Base-by-base conservation (phyloP, 2,888 invertebrate species). In the Bellardia pandia region DNA sequence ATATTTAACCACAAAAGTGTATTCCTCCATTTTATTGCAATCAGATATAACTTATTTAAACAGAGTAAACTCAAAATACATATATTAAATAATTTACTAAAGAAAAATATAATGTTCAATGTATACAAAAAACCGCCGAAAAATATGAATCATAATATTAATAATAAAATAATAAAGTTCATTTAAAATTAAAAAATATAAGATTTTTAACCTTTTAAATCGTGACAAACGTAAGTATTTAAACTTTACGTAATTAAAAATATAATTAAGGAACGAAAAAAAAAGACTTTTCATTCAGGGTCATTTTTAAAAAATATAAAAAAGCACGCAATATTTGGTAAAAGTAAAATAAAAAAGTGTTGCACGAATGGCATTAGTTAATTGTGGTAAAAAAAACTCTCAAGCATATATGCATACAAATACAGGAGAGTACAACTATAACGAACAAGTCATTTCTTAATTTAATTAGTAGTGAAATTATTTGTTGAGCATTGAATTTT, bases 61-160 rank as follows among this genome's bases (percentile, higher is more conserved):
- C 37, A 4, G 6, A 5, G 37, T 37, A 37, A 37, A 37, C 37
- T 37, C 37, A 45, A 45, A 13, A 42, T 9, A 42, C 9, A 45
- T 13, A 45, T 45, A 45, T 13, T 2, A 45, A 45, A 13, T 45
- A 45, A 45, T 45, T 45, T 45, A 45, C 3, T 45, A 45, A 45
- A 60, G 60, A 71, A 40, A 37, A 66, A 51, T 53, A 68, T 85
- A 40, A 69, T 85, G 79, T 79, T 79, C 68, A 79, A 85, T 85
- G 79, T 79, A 53, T 78, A n/a, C 33, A 79, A 37, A 64, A 76
- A 72, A 72, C 82, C 77, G 82, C 77, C 82, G 71, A 78, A 78
- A 78, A 78, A 23, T 72, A 42, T 78, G 58, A 82, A 60, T 72
- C 33, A 71, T 66, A 56, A 78, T 51, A 76, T 80, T 88, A 64